Base-by-base conservation (phyloP, 2,888 invertebrate genomes). In the Thecophora atra region DNA sequence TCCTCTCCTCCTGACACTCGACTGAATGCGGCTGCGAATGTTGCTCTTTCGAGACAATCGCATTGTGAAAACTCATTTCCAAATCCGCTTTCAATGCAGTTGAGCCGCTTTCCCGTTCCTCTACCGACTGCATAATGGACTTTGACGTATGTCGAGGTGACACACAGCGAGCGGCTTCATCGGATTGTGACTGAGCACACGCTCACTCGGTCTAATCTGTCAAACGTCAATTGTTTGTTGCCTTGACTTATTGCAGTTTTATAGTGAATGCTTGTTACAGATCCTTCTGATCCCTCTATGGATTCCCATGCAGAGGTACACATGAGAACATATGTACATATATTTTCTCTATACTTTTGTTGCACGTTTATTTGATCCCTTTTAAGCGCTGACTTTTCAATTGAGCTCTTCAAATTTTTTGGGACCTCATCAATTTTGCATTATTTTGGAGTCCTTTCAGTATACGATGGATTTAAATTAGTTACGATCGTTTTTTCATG, bases 391-490 rank as follows among this genome's bases (percentile, higher is more conserved):
- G 6, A 37, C 37, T 37, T 37, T 37, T 37, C 37, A 37, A 37
- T 37, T 37, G 37, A 8, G 37, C 7, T 37, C 24, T 42, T 68
- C 19, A 6, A 17, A 17, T n/a, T 56, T 5, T 28, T 64, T 52
- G 28, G 58, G 26, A 68, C 26, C 68, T 68, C 68, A 63, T 70
- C 63, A 30, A 37, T 70, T 70, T 63, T 24, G 52, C 30, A 62
- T 70, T 62, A 11, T 56, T 15, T 42, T 44, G n/a, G 26, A 37
- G 62, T 37, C 17, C n/a, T 63, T 30, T 63, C 6, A 24, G 7
- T 65, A 56, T 47, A 11, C 68, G 71, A n/a, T 65, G n/a, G 63
- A 73, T 62, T 70, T 73, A 74, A 65, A 72, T 65, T 24, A 58
- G 37, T 37, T 1, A 37, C 37, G 37, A 8, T 37, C 7, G 37